Base-by-base conservation (phyloP, 2,797 vertebrate genomes). In the Phataginus tricuspis region DNA sequence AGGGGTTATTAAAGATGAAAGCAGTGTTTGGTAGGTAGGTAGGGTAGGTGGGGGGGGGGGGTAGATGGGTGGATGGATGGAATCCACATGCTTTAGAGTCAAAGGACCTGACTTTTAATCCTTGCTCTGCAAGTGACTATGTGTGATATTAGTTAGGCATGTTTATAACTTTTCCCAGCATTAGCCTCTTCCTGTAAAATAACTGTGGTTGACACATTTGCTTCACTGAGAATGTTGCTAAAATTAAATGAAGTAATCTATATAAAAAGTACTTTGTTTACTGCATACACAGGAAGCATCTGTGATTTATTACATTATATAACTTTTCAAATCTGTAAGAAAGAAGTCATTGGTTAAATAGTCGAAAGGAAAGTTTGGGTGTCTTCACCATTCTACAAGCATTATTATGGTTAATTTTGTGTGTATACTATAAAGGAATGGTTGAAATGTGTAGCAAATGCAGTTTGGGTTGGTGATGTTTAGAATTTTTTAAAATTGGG, bases 221-320 rank as follows among this genome's bases (percentile, higher is more conserved):
- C 10, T 92, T 94, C 27, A 72, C 57, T 95, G 59, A 86, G 0
- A 0, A 13, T 86, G 4, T 64, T 90, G 11, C 53, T 94, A 80
- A 94, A 93, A 72, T 91, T 71, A 87, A 92, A 39, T 87, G 29
- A 79, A 29, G 59, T 61, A 69, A 86, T 82, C 29, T 84, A 19
- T 27, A 16, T 53, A 75, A 68, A 64, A 51, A 49, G 15, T 51
- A 4, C 29, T 85, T 68, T 42, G 8, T 68, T 83, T 63, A 55
- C 45, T 91, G 11, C 45, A 77, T 75, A 29, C 45, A 63, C n/a
- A 91, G 34, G 79, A 45, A 91, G 21, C 23, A 69, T 74, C 61
- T 86, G 10, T 85, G 74, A 49, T 55, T 53, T 72, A 39, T 71
- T n/a, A 68, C 29, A 68, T 51, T 82, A 72, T 29, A 7, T 69